A percentile compares a stretch with the other conserved stretches of the same genome.
These are phyloP conservation scores for Pagrus major DNA, from an alignment of 2,113 vertebrate species.

Conservation along the genomic window DNA sequence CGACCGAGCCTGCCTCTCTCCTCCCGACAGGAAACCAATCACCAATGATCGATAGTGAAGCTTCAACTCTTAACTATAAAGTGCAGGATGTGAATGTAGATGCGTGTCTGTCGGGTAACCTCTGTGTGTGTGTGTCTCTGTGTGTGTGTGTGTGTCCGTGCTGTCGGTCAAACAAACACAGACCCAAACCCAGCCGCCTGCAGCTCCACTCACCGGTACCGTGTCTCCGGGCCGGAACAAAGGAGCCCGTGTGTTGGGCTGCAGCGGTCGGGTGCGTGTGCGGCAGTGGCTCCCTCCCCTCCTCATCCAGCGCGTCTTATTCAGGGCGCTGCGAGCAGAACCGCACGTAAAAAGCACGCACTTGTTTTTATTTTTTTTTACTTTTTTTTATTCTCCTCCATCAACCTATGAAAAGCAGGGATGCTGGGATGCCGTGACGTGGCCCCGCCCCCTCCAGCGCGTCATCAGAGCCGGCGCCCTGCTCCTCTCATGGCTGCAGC, in stretches of 20 bases:
- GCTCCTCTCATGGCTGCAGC: constrained; percentile 25
- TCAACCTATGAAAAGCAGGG: constrained; percentile 39
- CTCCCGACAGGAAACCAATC: rapidly evolving
- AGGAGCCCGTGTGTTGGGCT: neutral
- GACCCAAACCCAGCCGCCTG: too few species aligned
- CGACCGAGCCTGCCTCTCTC: constrained; percentile 13
- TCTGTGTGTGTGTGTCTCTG: neutral
- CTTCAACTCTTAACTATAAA: too few species aligned
- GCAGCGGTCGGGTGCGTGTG: constrained; percentile 1
- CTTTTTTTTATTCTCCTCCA: neutral
- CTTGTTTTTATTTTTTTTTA: constrained; percentile 14
- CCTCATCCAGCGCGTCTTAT: neutral
- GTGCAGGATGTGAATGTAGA: rapidly evolving
- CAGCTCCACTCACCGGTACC: constrained; percentile 55
- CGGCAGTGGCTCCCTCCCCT: neutral
- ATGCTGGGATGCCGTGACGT: constrained; percentile 41
- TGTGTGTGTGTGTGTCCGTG: too few species aligned
- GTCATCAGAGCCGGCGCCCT: constrained; percentile 15
- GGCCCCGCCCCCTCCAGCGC: constrained; percentile 54
- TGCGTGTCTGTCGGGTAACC: rapidly evolving
- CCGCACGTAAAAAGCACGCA: constrained; percentile 71
- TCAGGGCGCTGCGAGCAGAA: constrained; percentile 52
- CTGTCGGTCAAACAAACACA: constrained; percentile 16
- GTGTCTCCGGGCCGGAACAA: constrained; percentile 5
- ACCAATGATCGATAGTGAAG: rapidly evolving